Evolutionary conservation across 2,797 vertebrate species (phyloP).

Genomic region (Potorous gilbertii): DNA sequence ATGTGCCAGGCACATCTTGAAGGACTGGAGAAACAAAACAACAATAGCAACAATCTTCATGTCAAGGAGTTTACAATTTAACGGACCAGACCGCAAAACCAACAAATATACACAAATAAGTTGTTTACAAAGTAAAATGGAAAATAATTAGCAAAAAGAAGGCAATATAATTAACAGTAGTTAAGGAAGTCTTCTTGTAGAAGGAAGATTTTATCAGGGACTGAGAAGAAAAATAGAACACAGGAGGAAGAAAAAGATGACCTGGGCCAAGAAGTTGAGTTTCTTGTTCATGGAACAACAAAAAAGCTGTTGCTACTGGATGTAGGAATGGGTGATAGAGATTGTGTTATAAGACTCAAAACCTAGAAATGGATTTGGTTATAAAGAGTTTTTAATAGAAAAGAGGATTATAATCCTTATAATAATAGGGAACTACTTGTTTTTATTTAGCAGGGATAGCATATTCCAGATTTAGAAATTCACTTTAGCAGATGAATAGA

Average conservation of each 20-base stretch:
- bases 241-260: not conserved
- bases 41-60: too few relatives aligned
- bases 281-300: not conserved
- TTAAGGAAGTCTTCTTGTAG: not conserved
- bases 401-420: not conserved
- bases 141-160: not conserved
- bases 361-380: not conserved
- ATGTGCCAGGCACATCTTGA: not conserved
- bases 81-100: not conserved
- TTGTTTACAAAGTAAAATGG: not conserved
- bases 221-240: not conserved
- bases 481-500: not conserved
- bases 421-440: not conserved
- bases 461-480: not conserved
- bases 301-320: not conserved
- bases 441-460: not conserved
- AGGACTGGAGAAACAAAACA: not conserved
- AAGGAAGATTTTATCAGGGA: not conserved
- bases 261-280: not conserved
- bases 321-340: accelerated
- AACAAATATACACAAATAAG: not conserved
- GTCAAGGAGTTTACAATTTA: not conserved
- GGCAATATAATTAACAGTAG: not conserved
- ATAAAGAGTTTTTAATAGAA: not conserved
- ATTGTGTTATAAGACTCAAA: not conserved